Conservation (phyloP, 2,888 invertebrate species). For the Monopis laevigella region DNA sequence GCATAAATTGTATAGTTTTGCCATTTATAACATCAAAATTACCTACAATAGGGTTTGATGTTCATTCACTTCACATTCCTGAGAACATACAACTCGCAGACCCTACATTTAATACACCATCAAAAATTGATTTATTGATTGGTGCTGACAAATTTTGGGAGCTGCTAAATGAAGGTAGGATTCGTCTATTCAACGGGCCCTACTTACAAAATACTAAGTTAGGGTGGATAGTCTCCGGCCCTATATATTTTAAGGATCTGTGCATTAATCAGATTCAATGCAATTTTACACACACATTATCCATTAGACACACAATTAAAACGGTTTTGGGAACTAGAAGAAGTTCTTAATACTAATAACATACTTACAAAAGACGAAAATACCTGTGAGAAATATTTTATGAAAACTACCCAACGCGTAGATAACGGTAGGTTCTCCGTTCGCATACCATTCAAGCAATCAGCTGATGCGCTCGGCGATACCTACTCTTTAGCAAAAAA, state of each 20-base stretch:
- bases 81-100: slow-evolving; percentile 17
- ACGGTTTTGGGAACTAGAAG: slow-evolving; percentile 20
- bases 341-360: slow-evolving; percentile 10
- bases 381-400: slow-evolving; percentile 18
- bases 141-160: slow-evolving; percentile 21
- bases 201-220: slow-evolving; percentile 19
- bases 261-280: slow-evolving; percentile 14
- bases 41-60: not conserved
- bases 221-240: slow-evolving; percentile 20
- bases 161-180: slow-evolving; percentile 16
- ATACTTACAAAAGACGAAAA: slow-evolving; percentile 11
- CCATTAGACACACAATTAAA: slow-evolving; percentile 13
- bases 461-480: slow-evolving; percentile 19
- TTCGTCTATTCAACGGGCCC: slow-evolving; percentile 17
- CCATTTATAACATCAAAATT: slow-evolving; percentile 12
- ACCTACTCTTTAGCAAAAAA: slow-evolving; percentile 16
- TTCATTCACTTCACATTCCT: not conserved
- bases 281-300: slow-evolving; percentile 16
- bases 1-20: slow-evolving; percentile 14
- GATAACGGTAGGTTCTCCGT: slow-evolving; percentile 19
- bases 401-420: slow-evolving; percentile 16
- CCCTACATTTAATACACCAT: slow-evolving; percentile 17
- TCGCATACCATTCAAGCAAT: slow-evolving; percentile 18
- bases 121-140: slow-evolving; percentile 18
- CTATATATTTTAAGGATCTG: slow-evolving; percentile 10